Conservation (phyloP, 2,113 vertebrate species). For the Lichenostomus cassidix region DNA sequence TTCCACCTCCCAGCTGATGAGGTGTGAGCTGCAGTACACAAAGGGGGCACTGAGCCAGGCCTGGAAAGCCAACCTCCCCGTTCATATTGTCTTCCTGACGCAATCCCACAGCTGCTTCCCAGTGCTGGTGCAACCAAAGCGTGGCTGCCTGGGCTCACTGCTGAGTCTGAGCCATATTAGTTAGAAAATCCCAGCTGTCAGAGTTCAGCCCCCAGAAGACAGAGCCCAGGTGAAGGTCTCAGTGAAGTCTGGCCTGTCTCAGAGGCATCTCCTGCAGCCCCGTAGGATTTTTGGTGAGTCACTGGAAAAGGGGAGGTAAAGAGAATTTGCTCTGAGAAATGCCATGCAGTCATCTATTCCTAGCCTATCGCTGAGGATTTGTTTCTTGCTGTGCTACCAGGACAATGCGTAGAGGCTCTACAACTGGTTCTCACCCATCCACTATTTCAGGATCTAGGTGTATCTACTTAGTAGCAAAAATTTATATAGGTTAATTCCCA, state of each 20-base stretch:
- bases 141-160: not conserved
- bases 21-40: not conserved
- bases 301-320: not conserved
- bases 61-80: not conserved
- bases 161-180: rapidly evolving
- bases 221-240: not conserved
- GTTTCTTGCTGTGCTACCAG: not conserved
- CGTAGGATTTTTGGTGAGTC: not conserved
- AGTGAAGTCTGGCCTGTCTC: not conserved
- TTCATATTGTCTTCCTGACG: not conserved
- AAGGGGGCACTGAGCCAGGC: not conserved
- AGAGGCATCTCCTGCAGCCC: not conserved
- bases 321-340: not conserved
- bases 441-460: conserved; percentile 66
- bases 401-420: not conserved
- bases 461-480: conserved; percentile 53
- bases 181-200: not conserved
- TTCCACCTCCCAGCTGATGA: not conserved
- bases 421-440: conserved; percentile 49
- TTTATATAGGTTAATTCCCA: conserved; percentile 66
- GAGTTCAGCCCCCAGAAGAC: not conserved
- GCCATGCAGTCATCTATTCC: not conserved
- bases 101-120: not conserved
- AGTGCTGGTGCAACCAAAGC: not conserved
- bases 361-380: not conserved